These are phyloP conservation scores for Eidolon helvum DNA, from an alignment of 2,113 vertebrate genomes.

Conservation along the genomic window DNA sequence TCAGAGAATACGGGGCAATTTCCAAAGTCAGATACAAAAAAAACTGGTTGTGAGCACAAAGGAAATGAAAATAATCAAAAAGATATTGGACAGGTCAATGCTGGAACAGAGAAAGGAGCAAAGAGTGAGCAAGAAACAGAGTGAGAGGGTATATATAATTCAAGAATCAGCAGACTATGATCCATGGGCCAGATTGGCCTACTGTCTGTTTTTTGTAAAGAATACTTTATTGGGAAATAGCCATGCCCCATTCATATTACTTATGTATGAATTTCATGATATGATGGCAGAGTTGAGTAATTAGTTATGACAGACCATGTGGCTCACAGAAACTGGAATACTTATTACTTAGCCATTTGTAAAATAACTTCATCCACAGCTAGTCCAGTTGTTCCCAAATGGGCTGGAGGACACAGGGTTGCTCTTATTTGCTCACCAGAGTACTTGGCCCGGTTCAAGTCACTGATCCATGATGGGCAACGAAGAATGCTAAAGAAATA, in stretches of 20 bases:
- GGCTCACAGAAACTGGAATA: background rate
- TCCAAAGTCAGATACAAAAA: background rate
- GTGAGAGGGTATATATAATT: background rate
- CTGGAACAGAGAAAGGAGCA: background rate
- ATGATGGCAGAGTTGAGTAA: background rate
- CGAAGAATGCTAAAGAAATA: background rate
- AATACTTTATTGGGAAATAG: constrained; percentile 11
- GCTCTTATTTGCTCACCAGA: background rate
- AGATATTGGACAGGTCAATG: too few relatives aligned
- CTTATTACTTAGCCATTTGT: background rate
- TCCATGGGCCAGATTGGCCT: background rate
- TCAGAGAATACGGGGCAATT: background rate
- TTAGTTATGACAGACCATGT: background rate
- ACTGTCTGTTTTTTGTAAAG: background rate
- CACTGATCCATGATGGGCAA: background rate
- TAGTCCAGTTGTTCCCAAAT: background rate
- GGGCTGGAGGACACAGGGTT: background rate
- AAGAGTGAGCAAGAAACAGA: background rate
- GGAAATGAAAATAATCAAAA: background rate
- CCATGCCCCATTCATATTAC: background rate
- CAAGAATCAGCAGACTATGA: background rate
- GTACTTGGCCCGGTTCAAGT: background rate
- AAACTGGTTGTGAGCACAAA: background rate
- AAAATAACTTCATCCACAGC: background rate
- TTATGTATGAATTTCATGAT: background rate